Conservation (phyloP, 2,797 vertebrate species). For the Falco cherrug region DNA sequence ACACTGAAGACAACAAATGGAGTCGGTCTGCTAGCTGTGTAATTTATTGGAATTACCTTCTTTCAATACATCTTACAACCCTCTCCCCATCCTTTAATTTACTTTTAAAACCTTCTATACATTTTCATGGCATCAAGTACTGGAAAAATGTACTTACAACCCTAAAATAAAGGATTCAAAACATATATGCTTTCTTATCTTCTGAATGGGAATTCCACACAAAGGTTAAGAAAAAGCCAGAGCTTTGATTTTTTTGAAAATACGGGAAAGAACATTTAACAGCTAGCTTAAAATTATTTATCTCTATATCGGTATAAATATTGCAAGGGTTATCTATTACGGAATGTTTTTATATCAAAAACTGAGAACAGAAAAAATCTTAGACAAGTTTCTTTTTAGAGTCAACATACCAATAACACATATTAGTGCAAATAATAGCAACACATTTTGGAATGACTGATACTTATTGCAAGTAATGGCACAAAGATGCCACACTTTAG, state of each 20-base stretch:
- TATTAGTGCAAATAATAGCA: slow-evolving; percentile 51
- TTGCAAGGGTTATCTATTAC: background rate
- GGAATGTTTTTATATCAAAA: slow-evolving; percentile 23
- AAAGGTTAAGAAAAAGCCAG: slow-evolving; percentile 32
- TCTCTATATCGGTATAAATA: slow-evolving; percentile 20
- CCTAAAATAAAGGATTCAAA: slow-evolving; percentile 38
- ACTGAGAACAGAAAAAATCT: background rate
- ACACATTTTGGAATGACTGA: slow-evolving; percentile 42
- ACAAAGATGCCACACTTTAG: background rate
- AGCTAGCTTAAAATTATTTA: slow-evolving; percentile 8
- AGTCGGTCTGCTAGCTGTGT: slow-evolving; percentile 70
- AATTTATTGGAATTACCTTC: slow-evolving; percentile 56
- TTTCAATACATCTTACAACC: slow-evolving; percentile 57
- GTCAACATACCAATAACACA: slow-evolving; percentile 30
- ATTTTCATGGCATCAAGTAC: slow-evolving; percentile 65
- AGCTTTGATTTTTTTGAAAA: background rate
- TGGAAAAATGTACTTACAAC: slow-evolving; percentile 37
- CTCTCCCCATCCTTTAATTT: slow-evolving; percentile 45
- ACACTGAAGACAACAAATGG: slow-evolving; percentile 78
- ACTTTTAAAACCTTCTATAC: slow-evolving; percentile 49
- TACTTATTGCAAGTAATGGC: slow-evolving; percentile 43
- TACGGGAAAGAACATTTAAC: background rate
- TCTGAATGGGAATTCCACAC: slow-evolving; percentile 30
- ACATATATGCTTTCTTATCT: background rate
- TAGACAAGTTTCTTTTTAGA: slow-evolving; percentile 15